Evolutionary conservation across 2,113 vertebrate genomes (phyloP), one percentile per base, ranked within the genome.

Genomic region (Cricetomys ansorgei): DNA sequence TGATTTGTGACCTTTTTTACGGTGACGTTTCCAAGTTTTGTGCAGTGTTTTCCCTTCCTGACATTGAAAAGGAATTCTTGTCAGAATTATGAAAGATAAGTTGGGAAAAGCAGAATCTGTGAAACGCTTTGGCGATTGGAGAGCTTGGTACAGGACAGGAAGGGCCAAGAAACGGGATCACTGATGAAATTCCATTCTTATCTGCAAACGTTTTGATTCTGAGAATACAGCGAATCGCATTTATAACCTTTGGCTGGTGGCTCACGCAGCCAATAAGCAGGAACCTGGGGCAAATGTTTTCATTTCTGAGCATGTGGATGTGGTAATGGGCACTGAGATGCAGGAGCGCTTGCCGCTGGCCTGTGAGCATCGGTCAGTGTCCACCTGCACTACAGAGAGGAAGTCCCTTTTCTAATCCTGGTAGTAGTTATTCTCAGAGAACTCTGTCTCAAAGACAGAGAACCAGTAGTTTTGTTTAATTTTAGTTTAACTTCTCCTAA

Each of bases 201-300:
- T 88, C 91, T 65, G 95, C 81, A 85, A 96, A 88, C 31, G 34
- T 76, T 96, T 90, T 87, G 50, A 92, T 73, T 95, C 64, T 65
- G 55, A 85, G 50, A 85, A 80, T 72, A 57, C 34, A 65, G n/a
- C 62, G 17, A 89, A 83, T 17, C 73, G 69, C 3, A 55, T 69
- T 88, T 27, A 75, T 69, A 50, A 89, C 59, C 4, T 83, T 88
- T 89, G 72, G 19, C 43, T 89, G 53, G 53, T n/a, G 40, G 7
- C 17, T 62, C 34, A 88, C 34, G 53, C 45, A 83, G 55, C 17
- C 25, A 86, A 64, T 31, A 64, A 87, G 31, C 50, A 70, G 40
- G n/a, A 10, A 79, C 13, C 1, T 3, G 23, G 4, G 86, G 40
- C 12, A 64, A 88, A 34, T 31, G 1, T 75, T 94, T 67, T 85